Evolutionary conservation across 1,140 invertebrate species (phyloP).

Genomic region (Galendromus occidentalis): DNA sequence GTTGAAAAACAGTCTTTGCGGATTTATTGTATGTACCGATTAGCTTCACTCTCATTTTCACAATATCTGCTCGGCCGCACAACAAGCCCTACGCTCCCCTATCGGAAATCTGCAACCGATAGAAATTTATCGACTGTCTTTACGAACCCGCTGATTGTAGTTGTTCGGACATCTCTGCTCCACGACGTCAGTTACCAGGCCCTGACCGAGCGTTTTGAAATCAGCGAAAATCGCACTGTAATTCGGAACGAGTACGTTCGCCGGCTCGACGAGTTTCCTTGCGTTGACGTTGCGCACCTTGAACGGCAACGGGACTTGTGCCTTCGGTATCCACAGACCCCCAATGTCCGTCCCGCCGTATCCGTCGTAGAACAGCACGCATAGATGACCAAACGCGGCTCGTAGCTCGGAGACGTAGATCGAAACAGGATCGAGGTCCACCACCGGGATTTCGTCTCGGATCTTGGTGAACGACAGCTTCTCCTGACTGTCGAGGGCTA

Average conservation of each 20-base stretch:
- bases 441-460: conserved; percentile 36
- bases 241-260: conserved; percentile 32
- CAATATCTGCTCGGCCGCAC: too few species aligned
- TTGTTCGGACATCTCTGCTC: neutral
- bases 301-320: conserved; percentile 40
- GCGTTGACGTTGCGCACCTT: conserved; percentile 35
- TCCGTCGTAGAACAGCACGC: conserved; percentile 66
- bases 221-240: conserved; percentile 46
- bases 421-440: conserved; percentile 52
- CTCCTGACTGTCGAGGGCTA: neutral
- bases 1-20: too few species aligned
- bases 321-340: conserved; percentile 54
- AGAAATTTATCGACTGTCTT: too few species aligned
- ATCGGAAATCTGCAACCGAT: too few species aligned
- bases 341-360: conserved; percentile 60
- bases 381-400: conserved; percentile 50
- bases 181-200: conserved; percentile 31
- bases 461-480: conserved; percentile 3
- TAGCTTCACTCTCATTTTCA: too few species aligned
- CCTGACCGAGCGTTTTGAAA: conserved; percentile 43
- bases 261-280: conserved; percentile 10
- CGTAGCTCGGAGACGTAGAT: conserved; percentile 49
- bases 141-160: too few species aligned
- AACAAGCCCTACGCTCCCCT: too few species aligned
- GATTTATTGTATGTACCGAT: too few species aligned